phyloP scores from a whole-genome alignment of 2,113 vertebrate genomes.

The Daboia siamensis region DNA sequence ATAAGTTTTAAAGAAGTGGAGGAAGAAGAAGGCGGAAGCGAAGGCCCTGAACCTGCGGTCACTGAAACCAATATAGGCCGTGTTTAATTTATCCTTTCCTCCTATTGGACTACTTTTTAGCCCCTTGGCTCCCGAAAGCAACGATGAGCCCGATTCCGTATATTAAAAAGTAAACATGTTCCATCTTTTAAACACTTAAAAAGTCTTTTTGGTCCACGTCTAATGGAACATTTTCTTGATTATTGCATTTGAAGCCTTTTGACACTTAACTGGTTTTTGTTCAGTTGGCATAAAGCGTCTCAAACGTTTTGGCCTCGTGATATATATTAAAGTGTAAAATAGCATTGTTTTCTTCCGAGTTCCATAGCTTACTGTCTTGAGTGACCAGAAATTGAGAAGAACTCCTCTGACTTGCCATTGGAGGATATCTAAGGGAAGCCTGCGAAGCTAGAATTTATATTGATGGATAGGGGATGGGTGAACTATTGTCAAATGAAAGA shows the following conservation, averaged over 20 bases:
- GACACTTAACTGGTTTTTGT: neutral
- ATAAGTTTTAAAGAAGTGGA: neutral
- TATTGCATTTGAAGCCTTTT: neutral
- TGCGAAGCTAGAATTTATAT: neutral
- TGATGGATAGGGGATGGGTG: neutral
- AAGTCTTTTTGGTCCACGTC: neutral
- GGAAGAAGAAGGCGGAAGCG: conserved; percentile 24
- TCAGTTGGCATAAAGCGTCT: neutral
- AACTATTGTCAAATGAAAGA: neutral
- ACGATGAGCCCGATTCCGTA: neutral
- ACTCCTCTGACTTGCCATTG: neutral
- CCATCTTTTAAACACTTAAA: neutral
- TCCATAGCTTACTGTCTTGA: neutral
- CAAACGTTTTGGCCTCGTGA: neutral
- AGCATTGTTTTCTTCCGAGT: neutral
- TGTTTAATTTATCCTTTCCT: neutral
- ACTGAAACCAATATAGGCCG: neutral
- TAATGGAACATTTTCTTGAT: neutral
- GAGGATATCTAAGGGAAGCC: neutral
- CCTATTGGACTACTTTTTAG: neutral
- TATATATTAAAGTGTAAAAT: neutral
- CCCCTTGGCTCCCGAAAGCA: neutral
- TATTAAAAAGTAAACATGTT: neutral
- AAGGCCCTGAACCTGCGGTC: neutral
- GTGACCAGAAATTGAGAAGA: neutral